These are phyloP conservation scores for Cephus cinctus DNA, from an alignment of 1,140 invertebrate species.

Conservation along the genomic window DNA sequence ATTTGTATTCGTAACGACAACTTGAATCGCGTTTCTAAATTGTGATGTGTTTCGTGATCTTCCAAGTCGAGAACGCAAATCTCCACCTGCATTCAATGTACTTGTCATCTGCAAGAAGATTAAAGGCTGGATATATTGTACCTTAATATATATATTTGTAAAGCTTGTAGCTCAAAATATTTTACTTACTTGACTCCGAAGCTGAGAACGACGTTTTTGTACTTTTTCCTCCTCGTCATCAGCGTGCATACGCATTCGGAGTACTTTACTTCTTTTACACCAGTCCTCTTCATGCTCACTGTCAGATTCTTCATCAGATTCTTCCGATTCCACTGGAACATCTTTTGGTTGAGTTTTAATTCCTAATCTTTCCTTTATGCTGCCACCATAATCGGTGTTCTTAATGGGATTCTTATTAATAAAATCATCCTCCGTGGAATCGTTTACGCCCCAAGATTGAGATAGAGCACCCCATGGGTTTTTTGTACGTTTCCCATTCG, in stretches of 20 bases:
- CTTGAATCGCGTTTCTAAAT: conserved; percentile 41
- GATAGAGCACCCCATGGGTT: conserved; percentile 75
- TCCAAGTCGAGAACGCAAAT: conserved; percentile 42
- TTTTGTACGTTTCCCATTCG: conserved; percentile 48
- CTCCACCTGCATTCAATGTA: conserved; percentile 13
- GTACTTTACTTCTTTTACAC: conserved; percentile 64
- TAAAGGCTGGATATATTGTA: neutral
- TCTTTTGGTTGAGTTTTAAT: conserved; percentile 25
- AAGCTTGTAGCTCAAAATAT: neutral
- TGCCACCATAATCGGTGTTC: conserved; percentile 17
- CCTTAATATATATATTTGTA: neutral
- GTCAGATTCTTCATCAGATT: conserved; percentile 44
- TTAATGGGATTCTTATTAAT: conserved; percentile 20
- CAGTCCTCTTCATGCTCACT: conserved; percentile 57
- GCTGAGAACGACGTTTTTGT: conserved; percentile 37
- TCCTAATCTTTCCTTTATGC: conserved; percentile 48
- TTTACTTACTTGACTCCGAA: conserved; percentile 24
- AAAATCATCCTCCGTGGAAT: conserved; percentile 60
- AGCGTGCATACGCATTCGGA: conserved; percentile 84
- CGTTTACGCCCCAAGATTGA: conserved; percentile 66
- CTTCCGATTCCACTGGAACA: conserved; percentile 12
- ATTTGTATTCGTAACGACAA: conserved; percentile 43
- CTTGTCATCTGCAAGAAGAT: conserved; percentile 8
- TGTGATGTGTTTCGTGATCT: conserved; percentile 15
- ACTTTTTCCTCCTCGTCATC: conserved; percentile 77